Conservation (phyloP, 2,888 invertebrate species). For the Corbicula japonica region DNA sequence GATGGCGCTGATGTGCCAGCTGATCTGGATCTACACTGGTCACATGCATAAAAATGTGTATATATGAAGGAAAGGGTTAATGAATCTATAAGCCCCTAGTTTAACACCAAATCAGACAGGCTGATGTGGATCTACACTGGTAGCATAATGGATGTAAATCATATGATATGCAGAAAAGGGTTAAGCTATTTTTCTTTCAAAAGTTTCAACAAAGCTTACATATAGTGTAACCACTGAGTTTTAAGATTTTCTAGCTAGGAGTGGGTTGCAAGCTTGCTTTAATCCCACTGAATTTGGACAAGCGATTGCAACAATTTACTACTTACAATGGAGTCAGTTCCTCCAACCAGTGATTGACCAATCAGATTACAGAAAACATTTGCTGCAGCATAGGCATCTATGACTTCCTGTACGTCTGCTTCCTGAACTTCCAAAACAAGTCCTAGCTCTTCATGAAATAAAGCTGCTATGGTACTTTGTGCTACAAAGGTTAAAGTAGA, state of each 20-base stretch:
- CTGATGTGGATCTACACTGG: too few relatives aligned
- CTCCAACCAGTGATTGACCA: conserved; percentile 76
- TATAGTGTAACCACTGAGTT: background rate
- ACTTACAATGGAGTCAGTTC: conserved; percentile 29
- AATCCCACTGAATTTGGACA: background rate
- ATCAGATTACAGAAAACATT: conserved; percentile 78
- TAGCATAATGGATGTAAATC: too few relatives aligned
- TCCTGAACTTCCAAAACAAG: conserved; percentile 85
- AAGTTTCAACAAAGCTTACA: background rate
- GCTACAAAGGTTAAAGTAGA: background rate
- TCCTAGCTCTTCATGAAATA: conserved; percentile 87
- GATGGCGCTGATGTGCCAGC: too few relatives aligned
- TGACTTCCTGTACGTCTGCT: conserved; percentile 72
- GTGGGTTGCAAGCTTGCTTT: background rate
- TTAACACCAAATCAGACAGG: too few relatives aligned
- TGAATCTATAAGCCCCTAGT: too few relatives aligned
- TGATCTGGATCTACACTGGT: too few relatives aligned
- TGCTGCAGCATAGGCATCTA: conserved; percentile 65
- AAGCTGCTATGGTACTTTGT: conserved; percentile 56
- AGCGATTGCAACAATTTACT: background rate
- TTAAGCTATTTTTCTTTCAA: background rate
- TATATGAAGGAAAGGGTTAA: too few relatives aligned
- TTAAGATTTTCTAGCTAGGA: background rate
- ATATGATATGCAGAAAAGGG: background rate
- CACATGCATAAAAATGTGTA: too few relatives aligned